phyloP scores from a whole-genome alignment of 2,797 vertebrate genomes.

The Poecilia picta region DNA sequence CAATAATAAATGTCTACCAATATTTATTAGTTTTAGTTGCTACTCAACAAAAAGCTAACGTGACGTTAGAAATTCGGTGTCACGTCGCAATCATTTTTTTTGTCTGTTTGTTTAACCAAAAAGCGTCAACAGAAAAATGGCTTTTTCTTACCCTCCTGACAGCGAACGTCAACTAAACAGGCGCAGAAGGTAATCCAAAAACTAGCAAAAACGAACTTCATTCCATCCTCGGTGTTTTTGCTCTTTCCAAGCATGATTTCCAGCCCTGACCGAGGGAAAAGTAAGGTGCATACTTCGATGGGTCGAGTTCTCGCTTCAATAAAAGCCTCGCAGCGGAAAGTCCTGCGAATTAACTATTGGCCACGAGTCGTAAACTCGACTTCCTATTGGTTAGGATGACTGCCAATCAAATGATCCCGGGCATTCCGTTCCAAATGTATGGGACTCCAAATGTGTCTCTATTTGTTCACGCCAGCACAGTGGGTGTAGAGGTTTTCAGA shows the following conservation, averaged over 20 bases:
- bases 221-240: slow-evolving; percentile 55
- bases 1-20: neutral
- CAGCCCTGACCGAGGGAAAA: slow-evolving; percentile 16
- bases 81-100: slow-evolving; percentile 13
- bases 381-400: slow-evolving; percentile 59
- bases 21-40: neutral
- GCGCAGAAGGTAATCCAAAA: slow-evolving; percentile 67
- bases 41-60: neutral
- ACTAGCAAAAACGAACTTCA: slow-evolving; percentile 46
- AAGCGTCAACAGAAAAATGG: neutral
- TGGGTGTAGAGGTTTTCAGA: neutral
- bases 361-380: slow-evolving; percentile 18
- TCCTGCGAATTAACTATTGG: slow-evolving; percentile 64
- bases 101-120: slow-evolving; percentile 9
- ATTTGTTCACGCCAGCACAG: neutral
- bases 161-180: slow-evolving; percentile 49
- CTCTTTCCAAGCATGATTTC: slow-evolving; percentile 73
- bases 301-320: slow-evolving; percentile 27
- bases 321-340: slow-evolving; percentile 42
- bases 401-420: slow-evolving; percentile 62
- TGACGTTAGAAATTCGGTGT: slow-evolving; percentile 5
- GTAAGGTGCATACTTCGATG: slow-evolving; percentile 53
- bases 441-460: slow-evolving; percentile 24
- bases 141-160: slow-evolving; percentile 79
- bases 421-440: slow-evolving; percentile 58